Conservation (phyloP, 2,888 invertebrate genomes). For the Ischnus inquisitorius region DNA sequence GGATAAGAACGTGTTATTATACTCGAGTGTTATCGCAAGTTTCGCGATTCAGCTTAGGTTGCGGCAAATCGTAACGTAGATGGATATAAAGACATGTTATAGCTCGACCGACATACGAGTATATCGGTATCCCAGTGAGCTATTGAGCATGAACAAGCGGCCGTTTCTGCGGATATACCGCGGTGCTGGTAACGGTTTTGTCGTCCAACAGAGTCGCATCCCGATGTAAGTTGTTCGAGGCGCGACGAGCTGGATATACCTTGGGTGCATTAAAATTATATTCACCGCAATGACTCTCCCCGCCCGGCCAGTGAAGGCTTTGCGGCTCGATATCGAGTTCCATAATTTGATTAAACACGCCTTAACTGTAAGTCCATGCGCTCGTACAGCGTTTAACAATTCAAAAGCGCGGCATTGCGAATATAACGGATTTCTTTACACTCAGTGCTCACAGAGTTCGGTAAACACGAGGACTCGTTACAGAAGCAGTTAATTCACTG, state of each 20-base stretch:
- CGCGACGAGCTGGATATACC: background rate
- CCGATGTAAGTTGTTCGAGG: background rate
- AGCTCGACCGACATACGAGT: background rate
- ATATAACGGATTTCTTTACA: constrained; percentile 53
- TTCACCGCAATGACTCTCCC: background rate
- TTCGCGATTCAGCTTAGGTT: constrained; percentile 2
- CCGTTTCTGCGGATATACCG: background rate
- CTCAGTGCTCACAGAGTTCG: constrained; percentile 44
- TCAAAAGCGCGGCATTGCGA: constrained; percentile 9
- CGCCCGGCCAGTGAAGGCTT: background rate
- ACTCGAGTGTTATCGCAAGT: constrained; percentile 35
- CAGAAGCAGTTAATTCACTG: constrained; percentile 39
- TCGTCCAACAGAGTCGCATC: constrained; percentile 13
- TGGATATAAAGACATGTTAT: background rate
- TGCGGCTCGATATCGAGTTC: constrained; percentile 17
- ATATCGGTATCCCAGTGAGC: constrained; percentile 1
- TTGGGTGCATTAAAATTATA: constrained; percentile 28
- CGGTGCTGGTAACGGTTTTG: constrained; percentile 25
- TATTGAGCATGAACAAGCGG: background rate
- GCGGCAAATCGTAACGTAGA: background rate
- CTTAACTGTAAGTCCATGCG: background rate
- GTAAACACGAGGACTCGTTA: constrained; percentile 56
- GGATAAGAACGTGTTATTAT: background rate
- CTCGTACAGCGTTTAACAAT: background rate
- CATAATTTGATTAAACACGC: constrained; percentile 38